Evolutionary conservation across 92 coral and sea anemone species (phyloP), one percentile per base, ranked within the genome.

Genomic region (Parazoanthus atlanticus): DNA sequence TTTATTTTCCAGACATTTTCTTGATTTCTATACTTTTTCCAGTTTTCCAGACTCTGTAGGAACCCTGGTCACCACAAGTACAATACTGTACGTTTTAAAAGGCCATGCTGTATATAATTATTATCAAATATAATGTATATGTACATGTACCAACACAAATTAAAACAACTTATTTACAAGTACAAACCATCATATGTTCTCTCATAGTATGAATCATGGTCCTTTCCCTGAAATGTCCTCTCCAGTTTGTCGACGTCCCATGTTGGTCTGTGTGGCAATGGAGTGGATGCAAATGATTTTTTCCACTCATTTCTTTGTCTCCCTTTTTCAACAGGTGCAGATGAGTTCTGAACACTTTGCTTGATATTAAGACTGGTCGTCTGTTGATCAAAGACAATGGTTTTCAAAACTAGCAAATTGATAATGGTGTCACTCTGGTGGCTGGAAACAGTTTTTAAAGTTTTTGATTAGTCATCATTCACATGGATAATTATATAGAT

Each of bases 241-340:
- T 83, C 65, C 36, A 83, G 38, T 67, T 83, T 83, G 31, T 83
- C 61, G 0, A 69, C 61, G 43, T 83, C 86, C 86, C 86, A 83
- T 28, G 31, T 54, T 13, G 86, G 86, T 66, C 61, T 83, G 32
- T 43, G 61, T 15, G 78, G 41, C 36, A 83, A 3, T 40, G 86
- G 86, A 31, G 86, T 83, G n/a, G 86, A 83, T 25, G 2, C 12
- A 66, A 25, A 65, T 13, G 86, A 25, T 26, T 83, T 32, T 23
- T 30, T 83, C 76, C 65, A 67, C 0, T 40, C 78, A 69, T 36
- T 41, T 8, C 17, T 41, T 65, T n/a, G 30, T 9, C 9, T n/a
- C 9, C n/a, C 17, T 54, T 33, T 58, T 70, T 43, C 61, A 26
- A 38, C 26, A 8, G 79, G 15, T 1, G 25, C 79, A 33, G 28